A percentile compares a stretch with the other conserved stretches of the same genome.
phyloP scores from a whole-genome alignment of 2,797 vertebrate species.

The Sitta carolinensis region DNA sequence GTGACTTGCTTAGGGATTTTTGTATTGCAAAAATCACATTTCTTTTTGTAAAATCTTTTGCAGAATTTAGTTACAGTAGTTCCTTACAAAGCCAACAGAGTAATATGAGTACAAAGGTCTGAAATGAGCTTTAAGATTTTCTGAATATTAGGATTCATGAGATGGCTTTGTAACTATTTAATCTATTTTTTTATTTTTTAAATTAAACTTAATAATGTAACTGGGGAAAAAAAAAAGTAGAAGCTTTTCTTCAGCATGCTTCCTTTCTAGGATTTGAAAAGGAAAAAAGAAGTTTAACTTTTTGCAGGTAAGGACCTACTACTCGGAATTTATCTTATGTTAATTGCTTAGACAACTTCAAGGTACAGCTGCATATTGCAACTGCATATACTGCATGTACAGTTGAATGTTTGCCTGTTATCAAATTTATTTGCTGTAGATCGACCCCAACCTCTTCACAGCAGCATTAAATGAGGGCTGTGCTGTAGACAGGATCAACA shows the following conservation, averaged over 20 bases:
- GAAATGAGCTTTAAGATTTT: not conserved
- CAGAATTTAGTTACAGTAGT: not conserved
- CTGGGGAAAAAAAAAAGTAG: not conserved
- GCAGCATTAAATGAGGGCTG: not conserved
- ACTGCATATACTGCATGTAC: no score
- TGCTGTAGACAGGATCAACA: not conserved
- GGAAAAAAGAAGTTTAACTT: not conserved
- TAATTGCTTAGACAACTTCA: not conserved
- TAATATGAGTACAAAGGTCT: not conserved
- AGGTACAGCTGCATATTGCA: not conserved
- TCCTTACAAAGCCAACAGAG: not conserved
- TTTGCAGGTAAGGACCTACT: not conserved
- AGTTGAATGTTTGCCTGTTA: not conserved
- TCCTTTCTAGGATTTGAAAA: not conserved
- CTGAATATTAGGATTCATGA: not conserved
- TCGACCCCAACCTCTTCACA: fast-evolving
- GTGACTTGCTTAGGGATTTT: not conserved
- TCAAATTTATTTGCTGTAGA: not conserved
- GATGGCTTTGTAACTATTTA: not conserved
- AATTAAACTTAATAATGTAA: not conserved
- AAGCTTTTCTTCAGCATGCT: not conserved
- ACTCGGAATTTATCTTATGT: not conserved
- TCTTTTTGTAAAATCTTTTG: not conserved
- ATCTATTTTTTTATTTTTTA: not conserved
- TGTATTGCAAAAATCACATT: not conserved